Percentiles rank a stretch among this genome's conserved stretches.
phyloP scores from a whole-genome alignment of 2,113 vertebrate genomes.

The Chloroceryle aenea region DNA sequence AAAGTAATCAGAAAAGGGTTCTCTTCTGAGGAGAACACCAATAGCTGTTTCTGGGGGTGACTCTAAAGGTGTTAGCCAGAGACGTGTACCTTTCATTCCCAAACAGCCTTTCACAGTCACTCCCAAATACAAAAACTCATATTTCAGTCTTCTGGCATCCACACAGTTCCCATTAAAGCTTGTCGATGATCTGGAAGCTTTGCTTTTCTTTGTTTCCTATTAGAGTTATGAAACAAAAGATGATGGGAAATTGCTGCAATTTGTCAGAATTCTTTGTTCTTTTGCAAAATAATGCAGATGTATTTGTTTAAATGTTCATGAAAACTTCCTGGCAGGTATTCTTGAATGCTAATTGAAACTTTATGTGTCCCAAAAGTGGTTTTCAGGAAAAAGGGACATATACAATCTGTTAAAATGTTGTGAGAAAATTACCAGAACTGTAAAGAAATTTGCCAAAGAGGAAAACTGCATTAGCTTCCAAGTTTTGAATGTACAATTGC shows the following conservation, averaged over 20 bases:
- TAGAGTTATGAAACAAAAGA: slow-evolving; percentile 55
- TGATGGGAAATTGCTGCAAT: slow-evolving; percentile 17
- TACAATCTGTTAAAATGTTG: slow-evolving; percentile 9
- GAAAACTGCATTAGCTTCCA: neutral
- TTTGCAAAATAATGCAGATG: neutral
- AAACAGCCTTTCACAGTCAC: neutral
- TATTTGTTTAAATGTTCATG: slow-evolving; percentile 1
- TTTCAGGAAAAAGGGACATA: neutral
- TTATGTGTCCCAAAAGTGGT: neutral
- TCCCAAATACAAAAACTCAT: neutral
- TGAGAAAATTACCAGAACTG: neutral
- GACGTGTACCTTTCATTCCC: neutral
- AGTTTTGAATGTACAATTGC: neutral
- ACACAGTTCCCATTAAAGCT: neutral
- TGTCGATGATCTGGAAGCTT: slow-evolving; percentile 7
- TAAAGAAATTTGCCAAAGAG: neutral
- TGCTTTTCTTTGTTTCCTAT: slow-evolving; percentile 38
- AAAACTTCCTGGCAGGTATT: slow-evolving; percentile 53
- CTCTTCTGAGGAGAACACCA: neutral
- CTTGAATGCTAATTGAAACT: neutral
- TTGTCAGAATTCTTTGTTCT: slow-evolving; percentile 37
- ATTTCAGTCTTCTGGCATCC: neutral
- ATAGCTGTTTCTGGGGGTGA: neutral
- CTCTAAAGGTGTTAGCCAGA: neutral
- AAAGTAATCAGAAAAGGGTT: neutral